Conservation (phyloP, 2,113 vertebrate genomes). For the Hiodon tergisus region DNA sequence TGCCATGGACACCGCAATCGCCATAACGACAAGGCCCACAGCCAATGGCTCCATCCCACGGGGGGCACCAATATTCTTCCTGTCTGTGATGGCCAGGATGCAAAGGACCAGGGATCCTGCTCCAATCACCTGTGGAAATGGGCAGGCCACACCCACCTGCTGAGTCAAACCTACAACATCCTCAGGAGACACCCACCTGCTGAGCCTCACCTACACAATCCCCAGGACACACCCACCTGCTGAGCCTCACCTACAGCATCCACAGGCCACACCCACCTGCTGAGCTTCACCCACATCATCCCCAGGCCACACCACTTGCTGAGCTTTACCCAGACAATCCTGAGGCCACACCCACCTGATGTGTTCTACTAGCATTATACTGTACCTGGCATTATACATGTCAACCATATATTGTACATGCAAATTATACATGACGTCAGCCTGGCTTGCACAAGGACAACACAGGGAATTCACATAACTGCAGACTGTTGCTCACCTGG, state of each 20-base stretch:
- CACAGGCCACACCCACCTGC: too few species aligned
- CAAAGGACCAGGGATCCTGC: slow-evolving; percentile 75
- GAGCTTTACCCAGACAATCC: too few species aligned
- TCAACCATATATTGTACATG: too few species aligned
- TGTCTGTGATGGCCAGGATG: slow-evolving; percentile 85
- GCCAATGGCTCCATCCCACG: slow-evolving; percentile 83
- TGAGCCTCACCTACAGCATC: not conserved
- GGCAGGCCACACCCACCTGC: not conserved
- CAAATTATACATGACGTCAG: too few species aligned
- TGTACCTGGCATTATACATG: too few species aligned
- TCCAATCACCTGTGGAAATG: slow-evolving; percentile 69
- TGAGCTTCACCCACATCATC: too few species aligned
- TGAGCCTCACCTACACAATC: not conserved
- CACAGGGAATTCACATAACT: not conserved
- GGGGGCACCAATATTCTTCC: slow-evolving; percentile 74
- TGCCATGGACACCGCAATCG: slow-evolving; percentile 76
- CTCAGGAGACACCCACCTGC: not conserved
- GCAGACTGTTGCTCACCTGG: slow-evolving; percentile 70
- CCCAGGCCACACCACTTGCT: too few species aligned
- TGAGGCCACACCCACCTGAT: too few species aligned
- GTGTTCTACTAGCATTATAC: too few species aligned
- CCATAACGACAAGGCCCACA: slow-evolving; percentile 76
- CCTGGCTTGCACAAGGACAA: too few species aligned
- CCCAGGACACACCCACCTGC: too few species aligned
- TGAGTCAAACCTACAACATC: too few species aligned